These are phyloP conservation scores for Chrysina gloriosa DNA, from an alignment of 2,888 invertebrate genomes.

Conservation along the genomic window DNA sequence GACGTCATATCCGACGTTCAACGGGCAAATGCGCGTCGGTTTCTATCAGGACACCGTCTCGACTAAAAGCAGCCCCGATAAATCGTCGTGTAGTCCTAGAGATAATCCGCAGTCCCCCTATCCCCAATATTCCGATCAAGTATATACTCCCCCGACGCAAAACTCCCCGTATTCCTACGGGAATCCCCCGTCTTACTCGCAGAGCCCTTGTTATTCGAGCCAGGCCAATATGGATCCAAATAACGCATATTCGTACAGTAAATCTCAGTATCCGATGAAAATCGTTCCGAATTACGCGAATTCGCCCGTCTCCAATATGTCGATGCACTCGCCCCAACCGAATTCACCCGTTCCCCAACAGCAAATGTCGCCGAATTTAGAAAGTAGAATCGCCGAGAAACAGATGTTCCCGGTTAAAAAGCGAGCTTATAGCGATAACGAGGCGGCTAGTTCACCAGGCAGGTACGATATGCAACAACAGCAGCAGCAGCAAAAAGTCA, in stretches of 20 bases:
- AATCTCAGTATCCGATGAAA: constrained; percentile 65
- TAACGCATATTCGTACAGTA: constrained; percentile 69
- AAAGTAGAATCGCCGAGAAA: constrained; percentile 50
- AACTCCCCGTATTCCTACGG: constrained; percentile 58
- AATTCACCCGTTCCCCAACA: constrained; percentile 42
- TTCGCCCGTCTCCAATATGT: constrained; percentile 42
- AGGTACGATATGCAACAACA: constrained; percentile 37
- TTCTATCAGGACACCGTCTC: constrained; percentile 92
- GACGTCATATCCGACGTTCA: constrained; percentile 78
- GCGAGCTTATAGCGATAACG: constrained; percentile 70
- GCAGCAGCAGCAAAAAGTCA: no score
- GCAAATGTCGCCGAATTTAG: constrained; percentile 38
- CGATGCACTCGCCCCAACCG: constrained; percentile 42
- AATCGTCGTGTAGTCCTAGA: constrained; percentile 84
- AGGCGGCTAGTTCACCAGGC: constrained; percentile 43
- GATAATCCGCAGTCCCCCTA: constrained; percentile 74
- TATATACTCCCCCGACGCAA: constrained; percentile 71
- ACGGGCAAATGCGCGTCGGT: constrained; percentile 86
- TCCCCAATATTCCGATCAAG: constrained; percentile 69
- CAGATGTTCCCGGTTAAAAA: constrained; percentile 73
- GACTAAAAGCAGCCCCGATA: constrained; percentile 85
- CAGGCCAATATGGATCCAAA: constrained; percentile 58
- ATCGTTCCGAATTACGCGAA: constrained; percentile 61
- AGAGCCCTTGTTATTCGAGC: constrained; percentile 60
- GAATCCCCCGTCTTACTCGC: constrained; percentile 61